phyloP scores from a whole-genome alignment of 2,888 invertebrate species.

The Dolomedes plantarius region DNA sequence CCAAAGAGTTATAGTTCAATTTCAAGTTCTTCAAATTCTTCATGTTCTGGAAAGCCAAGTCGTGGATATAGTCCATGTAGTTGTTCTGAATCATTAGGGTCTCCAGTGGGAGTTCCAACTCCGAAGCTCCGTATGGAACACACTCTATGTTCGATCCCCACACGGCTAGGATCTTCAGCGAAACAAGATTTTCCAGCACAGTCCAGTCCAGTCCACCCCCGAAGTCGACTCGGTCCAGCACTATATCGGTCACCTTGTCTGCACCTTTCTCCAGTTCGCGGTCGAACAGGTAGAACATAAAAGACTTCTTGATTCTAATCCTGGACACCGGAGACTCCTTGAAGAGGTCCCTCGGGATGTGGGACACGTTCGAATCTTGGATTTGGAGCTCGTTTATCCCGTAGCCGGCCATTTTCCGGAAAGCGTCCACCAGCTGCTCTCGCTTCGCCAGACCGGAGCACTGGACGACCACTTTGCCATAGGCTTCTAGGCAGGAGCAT shows the following conservation, averaged over 20 bases:
- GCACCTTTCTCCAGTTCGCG: neutral
- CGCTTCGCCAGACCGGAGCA: neutral
- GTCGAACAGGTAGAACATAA: constrained; percentile 17
- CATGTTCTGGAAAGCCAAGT: neutral
- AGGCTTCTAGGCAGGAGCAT: neutral
- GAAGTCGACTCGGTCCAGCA: neutral
- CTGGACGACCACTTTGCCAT: neutral
- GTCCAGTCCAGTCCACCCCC: neutral
- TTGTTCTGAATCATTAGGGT: neutral
- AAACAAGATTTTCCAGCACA: neutral
- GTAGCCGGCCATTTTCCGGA: neutral
- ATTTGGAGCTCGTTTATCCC: neutral
- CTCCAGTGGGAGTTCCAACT: constrained; percentile 10
- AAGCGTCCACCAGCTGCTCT: neutral
- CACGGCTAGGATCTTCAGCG: neutral
- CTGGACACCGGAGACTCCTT: neutral
- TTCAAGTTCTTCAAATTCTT: neutral
- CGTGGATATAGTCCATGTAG: neutral
- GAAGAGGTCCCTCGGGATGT: constrained; percentile 12
- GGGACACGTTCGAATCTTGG: neutral
- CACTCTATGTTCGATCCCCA: neutral
- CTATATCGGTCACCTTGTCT: neutral
- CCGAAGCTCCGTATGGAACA: neutral
- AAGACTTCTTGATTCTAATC: neutral
- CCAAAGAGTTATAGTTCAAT: neutral